Evolutionary conservation across 2,888 invertebrate species (phyloP).

Genomic region (Hirtodrosophila histrioides): DNA sequence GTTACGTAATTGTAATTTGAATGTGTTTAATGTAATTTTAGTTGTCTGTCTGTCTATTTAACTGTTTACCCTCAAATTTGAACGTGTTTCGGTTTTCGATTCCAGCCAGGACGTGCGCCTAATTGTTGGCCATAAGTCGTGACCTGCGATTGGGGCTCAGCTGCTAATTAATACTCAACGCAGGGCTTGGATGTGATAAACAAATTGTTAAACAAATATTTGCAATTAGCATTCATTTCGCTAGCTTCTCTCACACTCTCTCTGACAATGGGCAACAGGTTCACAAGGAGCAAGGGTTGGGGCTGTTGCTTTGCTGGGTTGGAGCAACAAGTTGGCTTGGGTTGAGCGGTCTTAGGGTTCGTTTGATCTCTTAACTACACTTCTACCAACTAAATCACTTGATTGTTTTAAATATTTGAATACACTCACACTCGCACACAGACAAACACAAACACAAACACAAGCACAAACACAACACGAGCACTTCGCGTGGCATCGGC

Average conservation of each 20-base stretch:
- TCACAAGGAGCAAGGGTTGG: not conserved
- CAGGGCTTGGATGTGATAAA: conserved; percentile 7
- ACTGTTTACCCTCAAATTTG: not conserved
- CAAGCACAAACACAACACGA: conserved; percentile 38
- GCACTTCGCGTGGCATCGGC: conserved; percentile 40
- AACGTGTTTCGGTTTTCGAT: conserved; percentile 14
- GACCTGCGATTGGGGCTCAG: conserved; percentile 29
- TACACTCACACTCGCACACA: conserved; percentile 9
- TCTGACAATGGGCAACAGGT: conserved; percentile 54
- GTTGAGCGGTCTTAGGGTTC: not conserved
- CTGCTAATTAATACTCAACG: conserved; percentile 50
- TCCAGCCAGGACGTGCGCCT: conserved; percentile 34
- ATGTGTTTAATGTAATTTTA: conserved; percentile 73
- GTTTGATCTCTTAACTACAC: conserved; percentile 9
- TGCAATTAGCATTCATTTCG: conserved; percentile 61
- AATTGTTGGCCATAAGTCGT: conserved; percentile 48
- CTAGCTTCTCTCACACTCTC: conserved; percentile 5
- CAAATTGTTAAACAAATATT: conserved; percentile 70
- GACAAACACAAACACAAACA: conserved; percentile 28
- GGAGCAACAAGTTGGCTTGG: conserved; percentile 59
- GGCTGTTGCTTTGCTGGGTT: not conserved
- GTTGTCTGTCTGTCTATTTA: conserved; percentile 33
- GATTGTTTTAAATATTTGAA: conserved; percentile 31
- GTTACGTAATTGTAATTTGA: conserved; percentile 77
- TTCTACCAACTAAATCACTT: conserved; percentile 18